Evolutionary conservation across 2,888 invertebrate genomes (phyloP), one percentile per base, ranked within the genome.

Genomic region (Drosophila nr. perissopoda): DNA sequence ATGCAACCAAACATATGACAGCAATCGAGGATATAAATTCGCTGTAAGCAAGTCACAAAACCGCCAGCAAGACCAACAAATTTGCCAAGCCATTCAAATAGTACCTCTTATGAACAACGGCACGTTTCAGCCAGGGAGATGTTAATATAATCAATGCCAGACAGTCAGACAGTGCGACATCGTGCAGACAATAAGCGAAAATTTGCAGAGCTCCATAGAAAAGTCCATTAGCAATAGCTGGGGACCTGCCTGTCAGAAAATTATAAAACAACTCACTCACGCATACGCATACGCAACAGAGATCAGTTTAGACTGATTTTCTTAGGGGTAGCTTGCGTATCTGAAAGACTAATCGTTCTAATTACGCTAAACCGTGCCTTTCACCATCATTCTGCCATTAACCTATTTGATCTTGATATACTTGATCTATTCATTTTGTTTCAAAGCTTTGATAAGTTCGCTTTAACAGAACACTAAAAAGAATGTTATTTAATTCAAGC

Each of bases 71-170:
- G 16, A 2, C 25, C 31, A 38, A 69, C 61, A 51, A 64, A 40
- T 34, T 56, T 62, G 54, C 31, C 56, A 60, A 34, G 63, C 34
- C 70, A 83, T 64, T 87, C 70, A 63, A 57, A 36, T 65, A 53
- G 60, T 58, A 42, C 34, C 27, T 38, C 27, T 45, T 45, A 40
- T 34, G 40, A 60, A 10, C 31, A 34, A 21, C 4, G 40, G 21
- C 72, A 76, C 73, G 64, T 58, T 68, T 61, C 42, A 57, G 31
- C 16, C 71, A 27, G 64, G 36, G 64, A 82, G 51, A 70, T 74
- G 72, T 70, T 68, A 73, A 79, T 82, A 76, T 61, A 80, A 86
- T 83, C 68, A 86, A 78, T 49, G 68, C 78, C 86, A 83, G 81
- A 70, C 76, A 56, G 68, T 53, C 42, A 63, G 52, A 78, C 57